A percentile compares a stretch with the other conserved stretches of the same genome.
These are phyloP conservation scores for Polydrusus pterygomalis DNA, from an alignment of 2,888 invertebrate species.

Conservation along the genomic window DNA sequence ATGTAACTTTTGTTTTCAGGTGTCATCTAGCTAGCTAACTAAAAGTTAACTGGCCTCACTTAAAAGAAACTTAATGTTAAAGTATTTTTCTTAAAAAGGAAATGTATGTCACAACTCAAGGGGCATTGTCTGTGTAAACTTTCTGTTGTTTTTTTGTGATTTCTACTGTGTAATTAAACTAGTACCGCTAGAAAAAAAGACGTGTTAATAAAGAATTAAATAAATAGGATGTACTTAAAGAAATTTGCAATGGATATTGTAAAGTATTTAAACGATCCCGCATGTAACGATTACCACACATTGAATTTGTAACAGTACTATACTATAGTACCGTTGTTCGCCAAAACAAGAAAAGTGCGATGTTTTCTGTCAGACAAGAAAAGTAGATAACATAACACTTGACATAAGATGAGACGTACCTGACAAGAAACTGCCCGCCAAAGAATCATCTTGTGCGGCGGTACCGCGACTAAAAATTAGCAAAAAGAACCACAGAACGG, in stretches of 20 bases:
- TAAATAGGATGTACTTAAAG: neutral
- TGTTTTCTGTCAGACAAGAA: conserved; percentile 42
- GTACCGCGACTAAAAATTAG: conserved; percentile 61
- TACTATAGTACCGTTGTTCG: conserved; percentile 59
- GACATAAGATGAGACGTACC: conserved; percentile 73
- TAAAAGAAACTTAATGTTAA: neutral
- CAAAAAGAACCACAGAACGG: conserved; percentile 49
- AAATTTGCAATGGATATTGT: conserved; percentile 15
- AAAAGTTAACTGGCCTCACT: neutral
- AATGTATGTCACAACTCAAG: neutral
- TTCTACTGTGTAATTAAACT: neutral
- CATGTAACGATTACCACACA: conserved; percentile 48
- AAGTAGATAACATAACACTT: conserved; percentile 25
- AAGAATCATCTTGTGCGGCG: conserved; percentile 81
- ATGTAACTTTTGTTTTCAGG: conserved; percentile 23
- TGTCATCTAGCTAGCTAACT: neutral
- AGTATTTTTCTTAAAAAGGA: conserved; percentile 3
- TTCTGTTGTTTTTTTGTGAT: neutral
- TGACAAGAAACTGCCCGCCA: conserved; percentile 88
- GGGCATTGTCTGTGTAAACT: neutral
- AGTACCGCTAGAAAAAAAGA: neutral
- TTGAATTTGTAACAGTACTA: conserved; percentile 60
- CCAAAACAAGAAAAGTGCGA: conserved; percentile 53
- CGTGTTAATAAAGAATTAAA: neutral
- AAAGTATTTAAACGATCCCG: conserved; percentile 29